These are phyloP conservation scores for Tamandua tetradactyla DNA, from an alignment of 2,797 vertebrate species.

Conservation along the genomic window DNA sequence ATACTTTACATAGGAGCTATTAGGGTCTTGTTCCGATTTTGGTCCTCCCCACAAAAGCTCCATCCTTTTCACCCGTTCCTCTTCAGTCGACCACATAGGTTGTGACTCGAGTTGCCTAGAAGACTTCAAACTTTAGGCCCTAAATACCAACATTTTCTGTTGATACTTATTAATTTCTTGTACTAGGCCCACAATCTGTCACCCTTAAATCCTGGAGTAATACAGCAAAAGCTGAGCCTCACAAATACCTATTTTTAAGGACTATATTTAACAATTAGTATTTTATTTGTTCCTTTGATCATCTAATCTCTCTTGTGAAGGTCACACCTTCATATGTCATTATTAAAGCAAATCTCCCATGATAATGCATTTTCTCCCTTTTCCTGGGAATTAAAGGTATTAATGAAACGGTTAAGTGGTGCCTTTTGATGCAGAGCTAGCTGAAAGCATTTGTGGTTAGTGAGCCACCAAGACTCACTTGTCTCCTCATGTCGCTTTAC, in stretches of 20 bases:
- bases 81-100: not conserved
- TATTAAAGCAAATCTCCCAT: constrained; percentile 1
- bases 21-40: not conserved
- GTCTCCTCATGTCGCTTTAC: not conserved
- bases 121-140: not conserved
- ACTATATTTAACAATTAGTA: not conserved
- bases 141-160: not conserved
- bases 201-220: not conserved
- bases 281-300: not conserved
- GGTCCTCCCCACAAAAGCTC: not conserved
- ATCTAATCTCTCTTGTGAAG: not conserved
- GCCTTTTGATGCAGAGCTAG: not conserved
- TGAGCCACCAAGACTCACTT: not conserved
- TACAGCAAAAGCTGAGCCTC: not conserved
- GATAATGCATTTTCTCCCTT: not conserved
- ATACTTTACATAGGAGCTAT: not conserved
- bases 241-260: not conserved
- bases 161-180: not conserved
- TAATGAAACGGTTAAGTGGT: not conserved
- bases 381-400: not conserved
- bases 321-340: not conserved
- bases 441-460: not conserved
- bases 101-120: not conserved
- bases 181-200: not conserved
- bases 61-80: not conserved